phyloP scores from a whole-genome alignment of 2,113 vertebrate species.

The Podarcis muralis region DNA sequence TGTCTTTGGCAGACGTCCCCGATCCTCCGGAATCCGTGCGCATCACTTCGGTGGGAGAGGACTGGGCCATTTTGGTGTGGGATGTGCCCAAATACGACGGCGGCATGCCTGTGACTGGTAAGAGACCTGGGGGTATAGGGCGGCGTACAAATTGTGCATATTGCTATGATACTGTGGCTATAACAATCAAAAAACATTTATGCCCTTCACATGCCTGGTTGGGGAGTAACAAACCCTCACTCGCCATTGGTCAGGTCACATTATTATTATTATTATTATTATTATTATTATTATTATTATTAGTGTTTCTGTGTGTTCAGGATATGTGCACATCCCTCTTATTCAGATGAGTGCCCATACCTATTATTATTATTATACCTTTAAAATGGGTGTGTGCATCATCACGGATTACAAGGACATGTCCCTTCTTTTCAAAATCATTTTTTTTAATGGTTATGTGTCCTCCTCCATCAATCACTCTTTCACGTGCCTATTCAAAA shows the following conservation, averaged over 20 bases:
- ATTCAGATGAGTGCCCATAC: background rate
- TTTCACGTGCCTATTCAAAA: too few relatives aligned
- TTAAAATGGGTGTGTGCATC: background rate
- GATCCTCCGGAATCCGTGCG: constrained; percentile 84
- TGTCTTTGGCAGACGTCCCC: constrained; percentile 82
- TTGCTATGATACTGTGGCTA: background rate
- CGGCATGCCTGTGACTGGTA: constrained; percentile 85
- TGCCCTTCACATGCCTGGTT: background rate
- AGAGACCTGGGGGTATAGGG: background rate
- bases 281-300: background rate
- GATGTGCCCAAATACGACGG: constrained; percentile 85
- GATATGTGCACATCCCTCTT: background rate
- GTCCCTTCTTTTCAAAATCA: background rate
- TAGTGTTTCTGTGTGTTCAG: background rate
- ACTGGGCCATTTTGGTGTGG: constrained; percentile 83
- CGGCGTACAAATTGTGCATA: background rate
- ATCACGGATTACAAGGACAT: background rate
- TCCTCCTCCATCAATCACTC: too few relatives aligned
- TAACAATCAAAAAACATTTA: background rate
- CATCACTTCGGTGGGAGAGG: constrained; percentile 85
- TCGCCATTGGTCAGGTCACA: background rate
- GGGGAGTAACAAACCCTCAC: background rate
- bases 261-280: too few relatives aligned
- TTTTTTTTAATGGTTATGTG: background rate
- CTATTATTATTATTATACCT: background rate